Evolutionary conservation across 2,113 vertebrate genomes (phyloP).

Genomic region (Equus przewalskii): DNA sequence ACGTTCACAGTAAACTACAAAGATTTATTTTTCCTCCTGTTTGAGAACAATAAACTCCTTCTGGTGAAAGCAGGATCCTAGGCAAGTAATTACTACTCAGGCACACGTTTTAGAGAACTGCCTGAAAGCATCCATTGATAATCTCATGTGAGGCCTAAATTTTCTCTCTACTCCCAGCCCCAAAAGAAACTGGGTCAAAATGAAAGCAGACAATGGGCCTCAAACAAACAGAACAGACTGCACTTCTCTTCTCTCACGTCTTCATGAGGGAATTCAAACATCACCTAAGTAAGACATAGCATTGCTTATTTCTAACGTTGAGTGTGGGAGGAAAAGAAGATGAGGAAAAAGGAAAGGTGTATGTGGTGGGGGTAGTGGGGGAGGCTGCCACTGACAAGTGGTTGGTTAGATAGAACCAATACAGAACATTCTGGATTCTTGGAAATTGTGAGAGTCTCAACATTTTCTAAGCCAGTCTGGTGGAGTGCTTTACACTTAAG

Average conservation of each 20-base stretch:
- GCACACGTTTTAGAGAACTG: neutral
- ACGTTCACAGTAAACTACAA: slow-evolving; percentile 51
- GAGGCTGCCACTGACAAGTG: neutral
- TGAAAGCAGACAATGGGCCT: slow-evolving; percentile 24
- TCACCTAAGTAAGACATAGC: neutral
- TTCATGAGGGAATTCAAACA: slow-evolving; percentile 36
- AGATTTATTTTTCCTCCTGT: slow-evolving; percentile 49
- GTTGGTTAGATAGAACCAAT: neutral
- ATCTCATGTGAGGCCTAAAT: slow-evolving; percentile 42
- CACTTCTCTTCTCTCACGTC: neutral
- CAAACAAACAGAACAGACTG: slow-evolving; percentile 22
- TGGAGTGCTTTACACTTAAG: neutral
- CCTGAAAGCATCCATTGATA: slow-evolving; percentile 62
- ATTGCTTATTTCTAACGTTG: neutral
- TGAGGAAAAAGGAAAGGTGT: neutral
- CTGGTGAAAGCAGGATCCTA: neutral
- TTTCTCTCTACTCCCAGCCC: neutral
- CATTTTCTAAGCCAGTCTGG: neutral
- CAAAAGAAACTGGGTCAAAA: slow-evolving; percentile 60
- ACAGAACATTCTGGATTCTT: neutral
- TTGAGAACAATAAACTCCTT: slow-evolving; percentile 67
- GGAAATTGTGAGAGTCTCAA: neutral
- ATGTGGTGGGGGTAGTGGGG: neutral
- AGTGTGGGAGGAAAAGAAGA: neutral
- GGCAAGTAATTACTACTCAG: slow-evolving; percentile 40